Base-by-base conservation (phyloP, 92 coral and sea anemone species). In the Montipora capitata region DNA sequence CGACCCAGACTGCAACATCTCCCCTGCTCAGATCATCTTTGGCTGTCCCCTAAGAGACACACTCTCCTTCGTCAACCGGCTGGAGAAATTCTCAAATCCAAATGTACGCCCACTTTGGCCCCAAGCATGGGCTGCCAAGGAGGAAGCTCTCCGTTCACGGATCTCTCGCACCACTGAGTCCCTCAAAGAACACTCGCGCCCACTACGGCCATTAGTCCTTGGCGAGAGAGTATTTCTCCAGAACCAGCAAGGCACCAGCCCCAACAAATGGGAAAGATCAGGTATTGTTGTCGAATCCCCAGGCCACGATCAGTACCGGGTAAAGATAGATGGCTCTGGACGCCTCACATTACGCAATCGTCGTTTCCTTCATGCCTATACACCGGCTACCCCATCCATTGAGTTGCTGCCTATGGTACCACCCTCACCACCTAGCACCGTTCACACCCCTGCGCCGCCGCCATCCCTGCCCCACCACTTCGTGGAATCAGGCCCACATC, bases 201-300 rank as follows among this genome's bases (percentile, higher is more conserved):
- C 93, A 5, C 87, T 85, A 16, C 92, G 89, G 16, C 92, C 94
- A 3, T 62, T 90, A 15, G 40, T 90, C 66, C n/a, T 83, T 62
- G 94, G 92, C n/a, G 92, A 90, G 10, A 73, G 49, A 71, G 96
- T 90, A 16, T 87, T 90, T 80, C 52, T 87, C 35, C 92, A 93
- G 85, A 93, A 93, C n/a, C 96, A 93, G 80, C 85, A 80, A 45
- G 96, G 93, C 74, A 17, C 89, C 74, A 74, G 40, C 92, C 94
- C 94, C 14, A 94, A 85, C 77, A 94, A 91, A 86, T 94, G 94
- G 94, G 93, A 91, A 89, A 69, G 94, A 63, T 91, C 93, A 18
- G 89, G 91, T n/a, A 8, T 41, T 43, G 45, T 92, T 90, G 74
- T 85, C 90, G 59, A 35, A 74, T 58, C 92, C 83, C 3, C 81